Evolutionary conservation across 2,113 vertebrate genomes (phyloP).

Genomic region (Phylloscopus whistleri): DNA sequence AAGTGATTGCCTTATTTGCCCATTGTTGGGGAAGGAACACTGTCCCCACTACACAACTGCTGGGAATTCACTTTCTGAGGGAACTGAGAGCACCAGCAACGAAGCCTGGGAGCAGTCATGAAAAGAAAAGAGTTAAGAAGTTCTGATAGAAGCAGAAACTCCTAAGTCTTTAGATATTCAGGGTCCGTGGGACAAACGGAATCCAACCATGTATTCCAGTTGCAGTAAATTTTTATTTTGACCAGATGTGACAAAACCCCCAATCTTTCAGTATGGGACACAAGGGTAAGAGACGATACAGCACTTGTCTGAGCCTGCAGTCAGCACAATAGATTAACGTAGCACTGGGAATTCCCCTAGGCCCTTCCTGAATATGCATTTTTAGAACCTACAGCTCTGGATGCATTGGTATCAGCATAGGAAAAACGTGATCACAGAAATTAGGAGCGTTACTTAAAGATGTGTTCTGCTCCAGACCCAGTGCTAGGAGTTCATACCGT

Average conservation of each 20-base stretch:
- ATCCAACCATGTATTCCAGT: background rate
- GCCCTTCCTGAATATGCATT: background rate
- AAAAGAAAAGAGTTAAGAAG: background rate
- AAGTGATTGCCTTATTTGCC: background rate
- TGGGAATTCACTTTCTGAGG: background rate
- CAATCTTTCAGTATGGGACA: background rate
- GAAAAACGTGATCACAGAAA: background rate
- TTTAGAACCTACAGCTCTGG: background rate
- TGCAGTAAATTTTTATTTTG: background rate
- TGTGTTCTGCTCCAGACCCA: background rate
- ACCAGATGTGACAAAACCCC: background rate
- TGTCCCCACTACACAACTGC: background rate
- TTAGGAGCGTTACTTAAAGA: accelerated
- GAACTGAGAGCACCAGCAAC: background rate
- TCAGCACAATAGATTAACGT: background rate
- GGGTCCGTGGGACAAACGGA: background rate
- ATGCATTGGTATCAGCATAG: background rate
- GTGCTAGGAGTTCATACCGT: background rate
- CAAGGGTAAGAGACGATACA: background rate
- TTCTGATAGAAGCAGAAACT: background rate
- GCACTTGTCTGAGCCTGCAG: accelerated
- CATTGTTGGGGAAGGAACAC: background rate
- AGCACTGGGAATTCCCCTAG: background rate
- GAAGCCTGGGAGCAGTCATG: background rate
- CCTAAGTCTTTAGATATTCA: background rate